A percentile compares a stretch with the other conserved stretches of the same genome.
phyloP scores from a whole-genome alignment of 2,888 invertebrate species.

The Catocala nupta region DNA sequence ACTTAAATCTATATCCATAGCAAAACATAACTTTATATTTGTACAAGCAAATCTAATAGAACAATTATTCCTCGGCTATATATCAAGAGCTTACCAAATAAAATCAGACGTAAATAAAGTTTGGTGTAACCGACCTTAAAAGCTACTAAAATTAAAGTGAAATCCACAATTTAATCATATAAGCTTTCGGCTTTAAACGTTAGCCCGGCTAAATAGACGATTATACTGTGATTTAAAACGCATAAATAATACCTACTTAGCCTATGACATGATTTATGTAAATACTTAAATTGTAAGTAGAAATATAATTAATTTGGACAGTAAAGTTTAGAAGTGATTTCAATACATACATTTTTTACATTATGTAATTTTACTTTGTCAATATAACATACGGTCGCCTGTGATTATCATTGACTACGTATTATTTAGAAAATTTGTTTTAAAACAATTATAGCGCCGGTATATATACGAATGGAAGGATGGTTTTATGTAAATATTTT shows the following conservation, averaged over 20 bases:
- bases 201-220: conserved; percentile 35
- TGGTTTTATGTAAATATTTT: no score
- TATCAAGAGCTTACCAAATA: not conserved
- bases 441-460: no score
- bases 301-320: conserved; percentile 6
- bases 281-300: conserved; percentile 12
- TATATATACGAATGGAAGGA: no score
- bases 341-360: not conserved
- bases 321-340: conserved; percentile 7
- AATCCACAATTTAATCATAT: conserved; percentile 42
- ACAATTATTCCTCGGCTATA: no score
- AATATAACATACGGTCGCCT: no score
- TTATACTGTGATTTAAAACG: conserved; percentile 26
- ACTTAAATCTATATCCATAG: no score
- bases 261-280: conserved; percentile 15
- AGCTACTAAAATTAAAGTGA: conserved; percentile 44
- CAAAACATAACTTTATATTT: no score
- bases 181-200: conserved; percentile 33
- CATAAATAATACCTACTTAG: conserved; percentile 29
- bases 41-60: no score
- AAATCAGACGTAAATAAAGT: conserved; percentile 16
- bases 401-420: no score
- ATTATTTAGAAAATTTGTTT: no score
- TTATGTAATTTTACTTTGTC: no score
- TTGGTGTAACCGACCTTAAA: conserved; percentile 40